phyloP scores from a whole-genome alignment of 2,797 vertebrate genomes.

The Notolepis coatsorum region DNA sequence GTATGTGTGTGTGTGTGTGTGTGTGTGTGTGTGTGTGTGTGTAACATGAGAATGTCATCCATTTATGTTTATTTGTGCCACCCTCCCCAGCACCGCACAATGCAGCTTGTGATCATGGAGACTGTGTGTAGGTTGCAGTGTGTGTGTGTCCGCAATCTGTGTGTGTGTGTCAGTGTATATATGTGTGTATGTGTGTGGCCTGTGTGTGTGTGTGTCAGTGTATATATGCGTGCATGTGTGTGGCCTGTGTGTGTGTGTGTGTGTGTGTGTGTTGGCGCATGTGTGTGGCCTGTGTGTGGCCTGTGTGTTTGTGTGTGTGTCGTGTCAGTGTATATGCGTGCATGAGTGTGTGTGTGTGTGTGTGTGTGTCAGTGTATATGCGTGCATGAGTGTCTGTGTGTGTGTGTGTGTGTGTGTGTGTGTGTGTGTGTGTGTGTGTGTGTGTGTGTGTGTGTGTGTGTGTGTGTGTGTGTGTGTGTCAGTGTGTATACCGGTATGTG shows the following conservation, averaged over 20 bases:
- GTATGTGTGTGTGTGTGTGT: constrained; percentile 20
- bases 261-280: constrained; percentile 37
- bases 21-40: constrained; percentile 47
- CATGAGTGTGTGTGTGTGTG: background rate
- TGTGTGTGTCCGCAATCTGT: too few species aligned
- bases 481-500: too few species aligned
- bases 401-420: too few species aligned
- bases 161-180: constrained; percentile 30
- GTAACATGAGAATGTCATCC: constrained; percentile 53
- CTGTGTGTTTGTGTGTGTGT: constrained; percentile 28
- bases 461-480: constrained; percentile 28
- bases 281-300: constrained; percentile 21
- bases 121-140: constrained; percentile 38
- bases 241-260: constrained; percentile 39
- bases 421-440: too few species aligned
- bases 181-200: constrained; percentile 10
- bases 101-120: constrained; percentile 60
- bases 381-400: background rate
- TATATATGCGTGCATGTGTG: too few species aligned
- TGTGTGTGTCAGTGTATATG: too few species aligned
- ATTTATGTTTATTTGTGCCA: constrained; percentile 68
- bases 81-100: constrained; percentile 53
- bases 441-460: constrained; percentile 25
- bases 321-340: constrained; percentile 42
- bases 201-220: background rate